Evolutionary conservation across 2,888 invertebrate genomes (phyloP).

Genomic region (Argyresthia goedartella): DNA sequence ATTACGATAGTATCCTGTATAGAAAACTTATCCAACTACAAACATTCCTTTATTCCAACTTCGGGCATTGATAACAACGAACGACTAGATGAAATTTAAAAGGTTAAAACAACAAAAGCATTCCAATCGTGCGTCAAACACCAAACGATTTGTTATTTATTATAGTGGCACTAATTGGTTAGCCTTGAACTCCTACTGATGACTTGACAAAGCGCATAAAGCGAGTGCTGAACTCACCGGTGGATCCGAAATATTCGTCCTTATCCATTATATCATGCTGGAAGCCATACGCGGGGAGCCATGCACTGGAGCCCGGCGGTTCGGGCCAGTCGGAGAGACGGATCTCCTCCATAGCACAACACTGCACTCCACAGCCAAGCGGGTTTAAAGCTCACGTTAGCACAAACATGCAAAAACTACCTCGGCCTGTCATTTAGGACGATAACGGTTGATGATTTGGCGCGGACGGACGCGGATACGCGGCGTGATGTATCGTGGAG

Average conservation of each 20-base stretch:
- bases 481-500: constrained; percentile 16
- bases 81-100: neutral
- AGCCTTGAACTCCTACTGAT: neutral
- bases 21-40: too few relatives aligned
- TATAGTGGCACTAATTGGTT: neutral
- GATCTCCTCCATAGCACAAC: constrained; percentile 73
- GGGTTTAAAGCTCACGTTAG: constrained; percentile 32
- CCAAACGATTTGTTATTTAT: neutral
- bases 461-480: constrained; percentile 20
- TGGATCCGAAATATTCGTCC: constrained; percentile 76
- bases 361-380: constrained; percentile 54
- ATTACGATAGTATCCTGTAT: too few relatives aligned
- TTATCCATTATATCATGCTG: constrained; percentile 75
- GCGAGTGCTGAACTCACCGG: constrained; percentile 62
- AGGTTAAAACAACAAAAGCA: constrained; percentile 3
- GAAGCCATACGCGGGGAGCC: constrained; percentile 85
- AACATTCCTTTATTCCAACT: neutral
- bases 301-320: constrained; percentile 79
- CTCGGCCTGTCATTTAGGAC: constrained; percentile 59
- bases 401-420: constrained; percentile 64
- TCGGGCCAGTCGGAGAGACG: constrained; percentile 78
- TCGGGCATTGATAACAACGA: neutral
- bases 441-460: constrained; percentile 54
- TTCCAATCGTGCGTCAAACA: constrained; percentile 1
- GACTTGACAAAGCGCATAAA: neutral